Conservation (phyloP, 2,888 invertebrate genomes). For the Cosmia pyralina region DNA sequence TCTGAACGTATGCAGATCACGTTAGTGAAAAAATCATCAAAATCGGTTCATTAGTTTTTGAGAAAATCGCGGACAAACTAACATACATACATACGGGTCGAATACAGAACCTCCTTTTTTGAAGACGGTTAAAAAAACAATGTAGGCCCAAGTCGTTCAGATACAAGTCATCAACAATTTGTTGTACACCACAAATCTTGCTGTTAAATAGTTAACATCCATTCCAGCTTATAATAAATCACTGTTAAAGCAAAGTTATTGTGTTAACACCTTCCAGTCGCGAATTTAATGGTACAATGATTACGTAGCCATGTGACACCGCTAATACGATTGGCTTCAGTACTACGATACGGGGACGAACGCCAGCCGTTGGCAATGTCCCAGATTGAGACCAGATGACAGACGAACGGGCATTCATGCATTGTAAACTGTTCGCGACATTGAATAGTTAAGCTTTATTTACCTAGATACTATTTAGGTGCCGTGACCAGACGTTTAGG, state of each 20-base stretch:
- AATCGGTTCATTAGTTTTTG: no score
- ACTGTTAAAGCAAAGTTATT: constrained; percentile 18
- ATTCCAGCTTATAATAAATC: constrained; percentile 34
- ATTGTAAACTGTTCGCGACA: constrained; percentile 74
- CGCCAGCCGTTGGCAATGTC: constrained; percentile 74
- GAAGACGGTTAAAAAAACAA: no score
- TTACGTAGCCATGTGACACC: constrained; percentile 66
- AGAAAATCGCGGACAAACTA: no score
- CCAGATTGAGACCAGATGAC: constrained; percentile 79
- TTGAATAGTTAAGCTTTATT: constrained; percentile 64
- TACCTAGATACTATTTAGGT: constrained; percentile 58
- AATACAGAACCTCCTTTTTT: no score
- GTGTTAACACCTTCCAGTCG: constrained; percentile 46
- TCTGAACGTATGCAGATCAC: no score
- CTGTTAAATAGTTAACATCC: constrained; percentile 1
- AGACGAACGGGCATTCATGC: constrained; percentile 72
- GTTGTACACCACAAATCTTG: constrained; percentile 19
- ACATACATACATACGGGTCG: no score
- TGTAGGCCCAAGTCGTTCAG: not conserved
- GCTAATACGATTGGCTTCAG: constrained; percentile 73
- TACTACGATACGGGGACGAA: constrained; percentile 65
- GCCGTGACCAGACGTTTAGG: constrained; percentile 24
- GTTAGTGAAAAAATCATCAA: no score
- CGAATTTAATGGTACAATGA: constrained; percentile 43
- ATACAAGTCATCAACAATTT: constrained; percentile 16